A percentile compares a stretch with the other conserved stretches of the same genome.
phyloP scores from a whole-genome alignment of 2,113 vertebrate genomes.

The Hemicordylus capensis region DNA sequence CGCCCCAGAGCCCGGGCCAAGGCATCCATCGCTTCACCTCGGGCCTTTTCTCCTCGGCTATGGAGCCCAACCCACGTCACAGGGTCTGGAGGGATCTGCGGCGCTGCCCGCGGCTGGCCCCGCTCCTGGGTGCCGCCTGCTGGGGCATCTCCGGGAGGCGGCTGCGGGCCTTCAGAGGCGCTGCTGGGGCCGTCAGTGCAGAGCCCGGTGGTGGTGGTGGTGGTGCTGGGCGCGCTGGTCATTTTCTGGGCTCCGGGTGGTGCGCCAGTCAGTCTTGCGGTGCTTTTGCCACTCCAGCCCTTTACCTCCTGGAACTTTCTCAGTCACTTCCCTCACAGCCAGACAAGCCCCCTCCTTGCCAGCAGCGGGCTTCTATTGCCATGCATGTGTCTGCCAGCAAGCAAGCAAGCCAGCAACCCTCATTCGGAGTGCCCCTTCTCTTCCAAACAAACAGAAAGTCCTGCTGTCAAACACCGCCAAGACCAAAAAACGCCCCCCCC shows the following conservation, averaged over 20 bases:
- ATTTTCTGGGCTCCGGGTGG: background rate
- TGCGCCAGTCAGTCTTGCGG: background rate
- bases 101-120: background rate
- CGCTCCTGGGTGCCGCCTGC: no score
- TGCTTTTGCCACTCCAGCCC: background rate
- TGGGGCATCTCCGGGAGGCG: background rate
- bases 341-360: no score
- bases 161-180: background rate
- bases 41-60: constrained; percentile 66
- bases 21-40: constrained; percentile 66
- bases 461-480: background rate
- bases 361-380: background rate
- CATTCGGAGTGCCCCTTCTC: background rate
- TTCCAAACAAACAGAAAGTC: background rate
- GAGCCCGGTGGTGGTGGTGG: background rate
- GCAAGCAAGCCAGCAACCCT: no score
- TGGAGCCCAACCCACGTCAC: constrained; percentile 62
- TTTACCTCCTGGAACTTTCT: background rate
- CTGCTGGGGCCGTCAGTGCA: background rate
- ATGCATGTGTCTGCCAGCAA: no score
- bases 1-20: constrained; percentile 56
- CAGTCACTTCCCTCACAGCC: background rate
- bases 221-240: background rate
- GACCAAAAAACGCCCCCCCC: background rate
- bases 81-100: background rate